Base-by-base conservation (phyloP, 2,113 vertebrate genomes). In the Larimichthys crocea region DNA sequence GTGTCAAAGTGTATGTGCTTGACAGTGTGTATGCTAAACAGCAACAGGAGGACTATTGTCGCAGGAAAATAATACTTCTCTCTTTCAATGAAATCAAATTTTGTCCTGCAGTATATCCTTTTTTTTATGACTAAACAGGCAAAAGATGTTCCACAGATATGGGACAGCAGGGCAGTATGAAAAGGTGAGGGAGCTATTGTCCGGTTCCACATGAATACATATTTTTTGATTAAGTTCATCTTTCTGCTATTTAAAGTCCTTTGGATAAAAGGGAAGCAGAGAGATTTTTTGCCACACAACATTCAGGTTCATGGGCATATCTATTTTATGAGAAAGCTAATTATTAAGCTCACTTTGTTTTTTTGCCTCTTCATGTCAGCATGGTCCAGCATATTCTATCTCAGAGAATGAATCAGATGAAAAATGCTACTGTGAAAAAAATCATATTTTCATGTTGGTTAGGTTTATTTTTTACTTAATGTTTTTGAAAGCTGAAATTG, bases 191-290 rank as follows among this genome's bases (percentile, higher is more conserved):
- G 2, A 63, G 79, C 75, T 80, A 84, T 90, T 90, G 88, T 90
- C 84, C 73, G 80, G 60, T 76, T 87, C 52, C 71, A 86, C 85
- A 86, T 91, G 87, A 90, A 91, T 91, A 86, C 88, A 78, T 84
- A 74, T 83, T 90, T 91, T 86, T 86, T 92, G 65, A 92, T 92
- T 88, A 84, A 90, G 68, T 86, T 89, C 74, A 79, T 82, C 66
- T 86, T 53, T 81, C 56, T 79, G 73, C 87, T 90, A 88, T 90
- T 86, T 86, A 75, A 86, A 81, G 61, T 78, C 59, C 19, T 84
- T 61, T 57, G 69, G 59, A 72, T 76, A 73, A 65, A 70, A 16
- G 48, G 11, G 14, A 56, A 59, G 5, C 31, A 24, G 20, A 42
- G 70, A 79, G 31, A 72, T 64, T 79, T 80, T 79, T 80, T 71